These are phyloP conservation scores for Heliconius cydno DNA, from an alignment of 2,888 invertebrate species.

Conservation along the genomic window DNA sequence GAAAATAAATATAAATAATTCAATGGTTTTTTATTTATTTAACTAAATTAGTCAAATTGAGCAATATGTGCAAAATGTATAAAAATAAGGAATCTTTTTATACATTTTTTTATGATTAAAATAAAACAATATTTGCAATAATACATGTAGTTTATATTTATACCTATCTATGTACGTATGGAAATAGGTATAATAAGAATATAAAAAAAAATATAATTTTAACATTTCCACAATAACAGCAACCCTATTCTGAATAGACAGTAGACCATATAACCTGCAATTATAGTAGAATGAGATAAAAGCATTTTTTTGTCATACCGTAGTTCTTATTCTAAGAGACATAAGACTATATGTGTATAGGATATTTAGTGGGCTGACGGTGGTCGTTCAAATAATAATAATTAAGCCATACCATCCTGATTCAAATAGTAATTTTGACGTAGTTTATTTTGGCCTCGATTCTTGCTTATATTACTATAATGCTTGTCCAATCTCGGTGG, in stretches of 20 bases:
- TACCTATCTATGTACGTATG: too few relatives aligned
- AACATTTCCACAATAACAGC: not conserved
- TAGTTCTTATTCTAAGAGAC: constrained; percentile 22
- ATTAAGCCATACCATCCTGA: constrained; percentile 62
- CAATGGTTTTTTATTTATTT: not conserved
- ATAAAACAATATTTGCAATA: not conserved
- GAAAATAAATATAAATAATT: not conserved
- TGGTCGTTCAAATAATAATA: constrained; percentile 70
- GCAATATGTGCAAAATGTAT: not conserved
- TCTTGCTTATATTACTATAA: constrained; percentile 45
- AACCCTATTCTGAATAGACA: constrained; percentile 52
- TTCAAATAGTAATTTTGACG: constrained; percentile 54
- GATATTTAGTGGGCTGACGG: constrained; percentile 14
- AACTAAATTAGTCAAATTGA: not conserved
- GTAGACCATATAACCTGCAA: constrained; percentile 66
- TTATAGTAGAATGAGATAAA: constrained; percentile 57
- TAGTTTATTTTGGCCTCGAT: constrained; percentile 55
- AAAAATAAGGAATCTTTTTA: not conserved
- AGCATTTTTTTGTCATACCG: constrained; percentile 19
- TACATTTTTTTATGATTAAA: not conserved
- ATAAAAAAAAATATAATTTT: not conserved
- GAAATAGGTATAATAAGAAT: not conserved
- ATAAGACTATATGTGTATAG: constrained; percentile 23
- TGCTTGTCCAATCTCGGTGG: constrained; percentile 37
- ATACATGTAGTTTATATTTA: not conserved